Conservation (phyloP, 2,888 invertebrate genomes). For the Neuroscelio doddi region DNA sequence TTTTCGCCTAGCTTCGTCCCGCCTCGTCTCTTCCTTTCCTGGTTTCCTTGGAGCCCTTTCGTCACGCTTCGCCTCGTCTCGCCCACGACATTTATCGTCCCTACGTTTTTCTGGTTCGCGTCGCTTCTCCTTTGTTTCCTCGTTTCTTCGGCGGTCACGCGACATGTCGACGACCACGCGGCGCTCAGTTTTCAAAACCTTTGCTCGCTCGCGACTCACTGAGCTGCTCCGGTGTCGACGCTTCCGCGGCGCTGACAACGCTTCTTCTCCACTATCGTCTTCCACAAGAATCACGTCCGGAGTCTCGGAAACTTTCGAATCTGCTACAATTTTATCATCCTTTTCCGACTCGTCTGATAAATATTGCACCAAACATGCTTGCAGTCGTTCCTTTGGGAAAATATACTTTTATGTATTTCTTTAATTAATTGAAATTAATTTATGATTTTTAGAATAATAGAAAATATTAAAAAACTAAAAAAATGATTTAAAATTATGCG, state of each 20-base stretch:
- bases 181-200: slow-evolving; percentile 62
- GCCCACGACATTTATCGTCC: slow-evolving; percentile 59
- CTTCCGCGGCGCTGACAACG: slow-evolving; percentile 67
- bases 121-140: slow-evolving; percentile 59
- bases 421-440: too few species aligned
- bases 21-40: slow-evolving; percentile 71
- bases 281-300: slow-evolving; percentile 79
- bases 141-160: slow-evolving; percentile 60
- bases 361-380: slow-evolving; percentile 85
- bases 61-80: slow-evolving; percentile 70
- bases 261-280: slow-evolving; percentile 78
- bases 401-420: too few species aligned
- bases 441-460: too few species aligned
- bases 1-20: slow-evolving; percentile 66
- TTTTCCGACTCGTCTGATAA: slow-evolving; percentile 79
- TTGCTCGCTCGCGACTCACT: slow-evolving; percentile 62
- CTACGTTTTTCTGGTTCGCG: slow-evolving; percentile 60
- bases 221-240: slow-evolving; percentile 70
- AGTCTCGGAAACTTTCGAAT: slow-evolving; percentile 71
- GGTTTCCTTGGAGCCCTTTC: slow-evolving; percentile 72
- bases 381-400: slow-evolving; percentile 74
- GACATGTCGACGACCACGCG: slow-evolving; percentile 67
- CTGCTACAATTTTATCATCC: slow-evolving; percentile 72
- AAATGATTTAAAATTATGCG: too few species aligned
- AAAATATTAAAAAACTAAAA: too few species aligned